These are phyloP conservation scores for Caenorhabditis sp. DNA, from an alignment of 2,888 invertebrate species.

Conservation along the genomic window DNA sequence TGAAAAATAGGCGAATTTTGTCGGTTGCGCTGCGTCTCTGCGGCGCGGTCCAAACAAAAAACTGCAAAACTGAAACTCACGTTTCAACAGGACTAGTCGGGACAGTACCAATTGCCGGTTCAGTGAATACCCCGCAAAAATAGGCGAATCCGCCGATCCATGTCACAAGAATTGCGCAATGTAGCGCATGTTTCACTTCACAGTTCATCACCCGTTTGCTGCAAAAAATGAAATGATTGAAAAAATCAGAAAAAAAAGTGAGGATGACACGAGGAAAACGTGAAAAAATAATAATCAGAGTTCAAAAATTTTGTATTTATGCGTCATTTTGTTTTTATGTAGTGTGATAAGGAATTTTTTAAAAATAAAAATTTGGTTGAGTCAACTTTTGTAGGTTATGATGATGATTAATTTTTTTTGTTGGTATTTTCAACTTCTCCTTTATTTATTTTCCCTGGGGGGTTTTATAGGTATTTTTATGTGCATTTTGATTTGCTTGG, in stretches of 20 bases:
- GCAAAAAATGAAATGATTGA: constrained; percentile 13
- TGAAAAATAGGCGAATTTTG: constrained; percentile 33
- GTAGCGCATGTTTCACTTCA: constrained; percentile 65
- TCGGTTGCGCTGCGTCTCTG: no score
- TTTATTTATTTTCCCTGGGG: no score
- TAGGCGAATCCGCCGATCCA: constrained; percentile 67
- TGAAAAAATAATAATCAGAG: not conserved
- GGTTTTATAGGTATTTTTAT: no score
- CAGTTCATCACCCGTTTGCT: constrained; percentile 59
- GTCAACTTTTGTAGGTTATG: no score
- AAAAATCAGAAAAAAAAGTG: not conserved
- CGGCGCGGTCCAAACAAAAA: no score
- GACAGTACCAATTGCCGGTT: constrained; percentile 37
- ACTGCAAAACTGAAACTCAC: constrained; percentile 9
- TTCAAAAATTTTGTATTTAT: not conserved
- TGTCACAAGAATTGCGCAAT: constrained; percentile 59
- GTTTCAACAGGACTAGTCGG: constrained; percentile 49
- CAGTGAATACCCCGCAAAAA: constrained; percentile 62
- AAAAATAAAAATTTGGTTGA: no score
- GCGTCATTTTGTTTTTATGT: no score
- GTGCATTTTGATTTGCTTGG: no score
- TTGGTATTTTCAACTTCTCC: no score
- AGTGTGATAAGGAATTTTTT: no score
- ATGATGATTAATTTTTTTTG: no score
- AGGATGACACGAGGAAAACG: not conserved